Evolutionary conservation across 2,113 vertebrate genomes (phyloP).

Genomic region (Erythrolamprus reginae): DNA sequence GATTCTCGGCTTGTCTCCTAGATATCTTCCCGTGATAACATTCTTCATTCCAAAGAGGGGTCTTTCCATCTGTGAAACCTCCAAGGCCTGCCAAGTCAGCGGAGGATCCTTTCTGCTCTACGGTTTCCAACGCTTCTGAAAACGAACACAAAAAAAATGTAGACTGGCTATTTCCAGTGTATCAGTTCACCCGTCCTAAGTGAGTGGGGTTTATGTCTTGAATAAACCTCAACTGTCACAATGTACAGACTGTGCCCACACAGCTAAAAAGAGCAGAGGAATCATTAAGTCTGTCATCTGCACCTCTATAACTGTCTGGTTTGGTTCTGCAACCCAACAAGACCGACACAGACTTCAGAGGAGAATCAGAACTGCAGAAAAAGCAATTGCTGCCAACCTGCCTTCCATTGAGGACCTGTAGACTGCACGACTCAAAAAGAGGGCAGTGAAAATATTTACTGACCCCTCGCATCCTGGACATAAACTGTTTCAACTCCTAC

Average conservation of each 20-base stretch:
- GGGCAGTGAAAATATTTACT: too few relatives aligned
- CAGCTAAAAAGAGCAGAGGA: neutral
- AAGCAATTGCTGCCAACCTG: too few relatives aligned
- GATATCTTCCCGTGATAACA: conserved; percentile 90
- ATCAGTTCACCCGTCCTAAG: neutral
- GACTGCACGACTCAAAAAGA: too few relatives aligned
- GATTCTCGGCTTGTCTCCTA: conserved; percentile 82
- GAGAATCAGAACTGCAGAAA: too few relatives aligned
- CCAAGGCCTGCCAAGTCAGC: conserved; percentile 45
- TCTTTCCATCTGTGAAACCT: conserved; percentile 60
- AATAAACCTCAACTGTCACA: neutral
- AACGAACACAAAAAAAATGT: conserved; percentile 37
- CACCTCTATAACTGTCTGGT: too few relatives aligned
- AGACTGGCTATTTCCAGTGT: neutral
- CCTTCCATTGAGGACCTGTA: too few relatives aligned
- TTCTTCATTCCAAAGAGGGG: conserved; percentile 75
- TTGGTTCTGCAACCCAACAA: too few relatives aligned
- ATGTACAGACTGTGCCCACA: neutral
- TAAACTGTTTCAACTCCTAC: too few relatives aligned
- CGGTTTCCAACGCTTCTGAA: conserved; percentile 63
- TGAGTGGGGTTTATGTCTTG: neutral
- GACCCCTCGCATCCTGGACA: too few relatives aligned
- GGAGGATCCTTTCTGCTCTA: conserved; percentile 55
- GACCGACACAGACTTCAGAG: too few relatives aligned
- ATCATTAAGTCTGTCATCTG: too few relatives aligned